Evolutionary conservation across 92 coral and sea anemone species (phyloP), one percentile per base, ranked within the genome.

Genomic region (Nematostella vectensis): DNA sequence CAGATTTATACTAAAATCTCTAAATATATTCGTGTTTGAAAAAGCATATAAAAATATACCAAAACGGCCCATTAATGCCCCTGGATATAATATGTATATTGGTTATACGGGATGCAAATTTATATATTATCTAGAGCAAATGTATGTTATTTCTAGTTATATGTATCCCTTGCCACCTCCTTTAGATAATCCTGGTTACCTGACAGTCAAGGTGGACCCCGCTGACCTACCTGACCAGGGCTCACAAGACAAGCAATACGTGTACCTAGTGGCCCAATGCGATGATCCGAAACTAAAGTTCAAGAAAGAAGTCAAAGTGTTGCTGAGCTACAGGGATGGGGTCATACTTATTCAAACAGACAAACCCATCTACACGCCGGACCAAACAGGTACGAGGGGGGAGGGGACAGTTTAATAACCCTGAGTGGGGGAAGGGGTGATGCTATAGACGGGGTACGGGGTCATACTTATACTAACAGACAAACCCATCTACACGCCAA

Each of bases 401-500:
- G n/a, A n/a, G n/a, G n/a, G n/a, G n/a, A n/a, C n/a, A n/a, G n/a
- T n/a, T n/a, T n/a, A n/a, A n/a, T n/a, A n/a, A n/a, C n/a, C n/a
- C n/a, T n/a, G n/a, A n/a, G n/a, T n/a, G n/a, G n/a, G n/a, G n/a
- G n/a, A n/a, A n/a, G n/a, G n/a, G n/a, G n/a, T n/a, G n/a, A n/a
- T n/a, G n/a, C n/a, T n/a, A n/a, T n/a, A n/a, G n/a, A n/a, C n/a
- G n/a, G n/a, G n/a, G n/a, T n/a, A n/a, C n/a, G n/a, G n/a, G n/a
- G 58, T 93, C 68, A 88, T 91, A 3, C 80, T 91, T 31, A 77
- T 91, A 27, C 95, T 81, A 57, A 91, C 98, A 16, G 98, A 91
- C 80, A 91, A 91, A 69, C 98, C 98, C 15, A 71, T 91, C 38
- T 91, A 91, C 74, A 91, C 95, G 1, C 98, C 98, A 15, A 83